phyloP scores from a whole-genome alignment of 2,113 vertebrate genomes.

The Symphodus melops region DNA sequence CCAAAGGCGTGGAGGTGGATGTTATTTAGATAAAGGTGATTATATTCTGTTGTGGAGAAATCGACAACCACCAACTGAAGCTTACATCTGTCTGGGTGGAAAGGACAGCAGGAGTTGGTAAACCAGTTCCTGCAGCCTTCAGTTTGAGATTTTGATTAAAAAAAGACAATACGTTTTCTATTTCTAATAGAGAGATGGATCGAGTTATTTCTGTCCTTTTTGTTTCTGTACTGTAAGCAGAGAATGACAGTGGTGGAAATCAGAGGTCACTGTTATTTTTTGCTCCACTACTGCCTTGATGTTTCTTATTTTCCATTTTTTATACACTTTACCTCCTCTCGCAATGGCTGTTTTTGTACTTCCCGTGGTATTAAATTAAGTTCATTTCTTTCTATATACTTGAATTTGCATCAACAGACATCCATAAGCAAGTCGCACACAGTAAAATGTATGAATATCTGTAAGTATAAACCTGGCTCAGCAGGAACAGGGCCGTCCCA shows the following conservation, averaged over 20 bases:
- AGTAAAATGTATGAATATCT: background rate
- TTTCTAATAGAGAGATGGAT: background rate
- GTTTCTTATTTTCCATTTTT: background rate
- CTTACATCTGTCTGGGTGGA: background rate
- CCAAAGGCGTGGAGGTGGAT: background rate
- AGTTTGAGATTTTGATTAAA: background rate
- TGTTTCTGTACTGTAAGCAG: background rate
- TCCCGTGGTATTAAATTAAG: background rate
- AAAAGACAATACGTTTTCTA: background rate
- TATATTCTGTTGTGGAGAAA: constrained; percentile 2
- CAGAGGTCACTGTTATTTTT: background rate
- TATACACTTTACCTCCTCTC: background rate
- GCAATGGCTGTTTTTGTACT: background rate
- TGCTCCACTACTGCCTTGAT: background rate
- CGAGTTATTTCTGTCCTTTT: background rate
- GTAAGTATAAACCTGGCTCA: background rate
- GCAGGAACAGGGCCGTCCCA: constrained; percentile 1
- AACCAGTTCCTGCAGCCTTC: background rate
- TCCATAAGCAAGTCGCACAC: constrained; percentile 12
- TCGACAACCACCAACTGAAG: background rate
- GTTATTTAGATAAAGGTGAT: constrained; percentile 2
- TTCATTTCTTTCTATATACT: background rate
- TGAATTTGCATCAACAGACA: constrained; percentile 14
- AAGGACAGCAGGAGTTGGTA: background rate
- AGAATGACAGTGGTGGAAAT: background rate